Evolutionary conservation across 2,888 invertebrate genomes (phyloP), one percentile per base, ranked within the genome.

Genomic region (Gymnocheta viridis): DNA sequence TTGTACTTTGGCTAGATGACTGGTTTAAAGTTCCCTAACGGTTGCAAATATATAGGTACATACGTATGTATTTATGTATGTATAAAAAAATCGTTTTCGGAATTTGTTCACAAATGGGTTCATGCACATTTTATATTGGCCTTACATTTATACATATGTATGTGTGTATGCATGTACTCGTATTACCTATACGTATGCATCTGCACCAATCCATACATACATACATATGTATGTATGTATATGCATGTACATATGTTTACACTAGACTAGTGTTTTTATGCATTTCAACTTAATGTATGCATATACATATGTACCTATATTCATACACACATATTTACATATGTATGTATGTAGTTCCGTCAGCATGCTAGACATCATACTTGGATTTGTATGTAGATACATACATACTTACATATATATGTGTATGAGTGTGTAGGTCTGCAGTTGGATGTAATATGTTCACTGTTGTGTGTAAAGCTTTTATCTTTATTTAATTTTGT

Each of bases 91-190:
- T 38, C 24, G 27, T 2, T 24, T 3, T 41, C 32, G 19, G 41
- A 29, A 74, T 44, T 54, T 66, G 67, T 81, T 60, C 29, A 67
- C 49, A 74, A 64, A 64, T 70, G 62, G 73, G 17, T 73, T 35
- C 22, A 64, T 69, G 64, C 58, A 54, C 47, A 58, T 56, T 72
- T 81, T 74, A 64, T 49, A 74, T 70, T 77, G 62, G 44, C 76
- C 58, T 82, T 24, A 32, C 44, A 54, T 32, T 22, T 29, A 4
- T 51, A 24, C 17, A 54, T 22, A 49, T n/a, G n/a, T n/a, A n/a
- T n/a, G n/a, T n/a, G n/a, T n/a, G n/a, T n/a, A n/a, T n/a, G n/a
- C n/a, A n/a, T n/a, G n/a, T n/a, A n/a, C n/a, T n/a, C n/a, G n/a
- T n/a, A n/a, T n/a, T n/a, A n/a, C n/a, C n/a, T n/a, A n/a, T n/a